A percentile compares a stretch with the other conserved stretches of the same genome.
Evolutionary conservation across 2,888 invertebrate species (phyloP).

Genomic region (Megalurothrips usitatus): DNA sequence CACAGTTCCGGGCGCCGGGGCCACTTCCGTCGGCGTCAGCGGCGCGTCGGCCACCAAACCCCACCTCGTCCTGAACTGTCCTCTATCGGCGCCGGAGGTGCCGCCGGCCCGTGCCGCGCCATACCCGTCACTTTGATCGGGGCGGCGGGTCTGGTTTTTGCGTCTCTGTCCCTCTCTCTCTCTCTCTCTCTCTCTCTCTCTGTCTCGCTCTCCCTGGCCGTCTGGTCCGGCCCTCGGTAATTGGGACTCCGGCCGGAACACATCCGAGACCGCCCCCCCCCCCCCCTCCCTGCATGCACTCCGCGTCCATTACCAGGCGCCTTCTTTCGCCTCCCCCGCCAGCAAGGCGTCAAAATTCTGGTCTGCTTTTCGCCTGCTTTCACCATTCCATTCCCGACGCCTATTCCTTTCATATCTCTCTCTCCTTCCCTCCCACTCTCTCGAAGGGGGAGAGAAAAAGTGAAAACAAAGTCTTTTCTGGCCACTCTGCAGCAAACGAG

Average conservation of each 20-base stretch:
- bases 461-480: neutral
- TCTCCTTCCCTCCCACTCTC: neutral
- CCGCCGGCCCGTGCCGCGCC: neutral
- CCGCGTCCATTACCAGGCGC: too few species aligned
- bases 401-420: neutral
- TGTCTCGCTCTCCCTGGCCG: too few species aligned
- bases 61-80: neutral
- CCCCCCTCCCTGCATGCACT: too few species aligned
- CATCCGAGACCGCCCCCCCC: too few species aligned
- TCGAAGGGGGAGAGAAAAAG: neutral
- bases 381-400: neutral
- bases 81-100: too few species aligned
- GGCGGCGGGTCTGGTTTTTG: too few species aligned
- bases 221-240: too few species aligned
- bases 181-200: too few species aligned
- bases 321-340: neutral
- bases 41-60: neutral
- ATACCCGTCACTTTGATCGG: neutral
- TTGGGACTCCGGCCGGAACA: too few species aligned
- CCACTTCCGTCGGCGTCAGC: neutral
- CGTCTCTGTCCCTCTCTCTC: too few species aligned
- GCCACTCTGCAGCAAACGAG: conserved; percentile 2
- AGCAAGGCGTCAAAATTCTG: neutral
- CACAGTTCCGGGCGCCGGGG: neutral
- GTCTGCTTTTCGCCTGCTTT: neutral